phyloP scores from a whole-genome alignment of 1,140 invertebrate species.

The Drosophila eugracilis region DNA sequence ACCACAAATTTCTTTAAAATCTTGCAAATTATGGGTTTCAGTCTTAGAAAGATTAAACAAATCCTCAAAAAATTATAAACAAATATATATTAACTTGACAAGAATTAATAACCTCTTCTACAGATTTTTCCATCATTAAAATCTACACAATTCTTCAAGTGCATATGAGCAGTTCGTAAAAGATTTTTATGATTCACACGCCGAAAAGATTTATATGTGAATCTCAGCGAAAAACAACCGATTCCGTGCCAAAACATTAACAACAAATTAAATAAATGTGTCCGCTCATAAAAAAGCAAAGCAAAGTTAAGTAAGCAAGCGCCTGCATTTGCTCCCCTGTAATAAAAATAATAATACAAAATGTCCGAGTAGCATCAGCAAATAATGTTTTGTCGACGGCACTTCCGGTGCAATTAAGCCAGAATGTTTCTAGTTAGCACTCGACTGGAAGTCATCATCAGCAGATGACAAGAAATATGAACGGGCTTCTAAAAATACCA shows the following conservation, averaged over 20 bases:
- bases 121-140: too few relatives aligned
- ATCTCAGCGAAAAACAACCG: constrained; percentile 37
- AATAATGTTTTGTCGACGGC: constrained; percentile 63
- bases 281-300: constrained; percentile 33
- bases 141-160: constrained; percentile 18
- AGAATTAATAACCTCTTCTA: too few relatives aligned
- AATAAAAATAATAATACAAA: constrained; percentile 37
- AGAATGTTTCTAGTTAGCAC: constrained; percentile 42
- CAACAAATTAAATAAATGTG: constrained; percentile 64
- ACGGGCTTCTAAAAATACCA: constrained; percentile 32
- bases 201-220: constrained; percentile 52
- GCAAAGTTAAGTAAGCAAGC: constrained; percentile 54
- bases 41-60: too few relatives aligned
- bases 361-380: constrained; percentile 29
- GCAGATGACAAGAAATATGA: constrained; percentile 47
- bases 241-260: constrained; percentile 46
- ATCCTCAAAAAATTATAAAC: too few relatives aligned
- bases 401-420: constrained; percentile 76
- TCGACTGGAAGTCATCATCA: constrained; percentile 53
- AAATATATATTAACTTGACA: too few relatives aligned
- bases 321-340: constrained; percentile 21
- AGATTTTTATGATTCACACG: constrained; percentile 51
- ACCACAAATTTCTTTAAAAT: too few relatives aligned
- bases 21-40: too few relatives aligned
- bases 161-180: constrained; percentile 1